A percentile compares a stretch with the other conserved stretches of the same genome.
Evolutionary conservation across 2,888 invertebrate species (phyloP).

Genomic region (Drosophila kanekoi): DNA sequence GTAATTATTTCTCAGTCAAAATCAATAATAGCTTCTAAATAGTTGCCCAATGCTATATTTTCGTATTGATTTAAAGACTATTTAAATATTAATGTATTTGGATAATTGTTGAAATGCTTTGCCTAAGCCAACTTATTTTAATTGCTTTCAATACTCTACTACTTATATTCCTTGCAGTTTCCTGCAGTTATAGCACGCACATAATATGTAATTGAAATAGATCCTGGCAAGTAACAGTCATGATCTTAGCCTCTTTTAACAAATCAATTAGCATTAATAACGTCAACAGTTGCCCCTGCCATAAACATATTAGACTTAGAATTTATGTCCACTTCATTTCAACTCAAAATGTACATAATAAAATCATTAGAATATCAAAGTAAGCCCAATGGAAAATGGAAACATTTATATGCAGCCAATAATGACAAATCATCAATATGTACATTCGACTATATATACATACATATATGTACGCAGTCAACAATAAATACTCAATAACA

Average conservation of each 20-base stretch:
- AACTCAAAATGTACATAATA: conserved; percentile 40
- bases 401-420: conserved; percentile 69
- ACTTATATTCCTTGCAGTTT: too few relatives aligned
- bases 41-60: too few relatives aligned
- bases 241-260: conserved; percentile 3
- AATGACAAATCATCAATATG: conserved; percentile 64
- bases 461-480: conserved; percentile 10
- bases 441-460: conserved; percentile 11
- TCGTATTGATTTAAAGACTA: too few relatives aligned
- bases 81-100: too few relatives aligned
- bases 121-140: too few relatives aligned
- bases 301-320: conserved; percentile 46
- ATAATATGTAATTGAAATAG: too few relatives aligned
- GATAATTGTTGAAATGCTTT: too few relatives aligned
- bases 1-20: too few relatives aligned
- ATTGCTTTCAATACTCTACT: too few relatives aligned
- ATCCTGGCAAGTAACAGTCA: neutral
- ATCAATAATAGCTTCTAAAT: too few relatives aligned
- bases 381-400: conserved; percentile 21
- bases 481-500: conserved; percentile 72
- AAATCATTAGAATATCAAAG: conserved; percentile 56
- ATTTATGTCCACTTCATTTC: conserved; percentile 58
- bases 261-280: conserved; percentile 31
- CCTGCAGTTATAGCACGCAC: too few relatives aligned
- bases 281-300: conserved; percentile 31